Base-by-base conservation (phyloP, 2,113 vertebrate genomes). In the Oncorhynchus nerka region DNA sequence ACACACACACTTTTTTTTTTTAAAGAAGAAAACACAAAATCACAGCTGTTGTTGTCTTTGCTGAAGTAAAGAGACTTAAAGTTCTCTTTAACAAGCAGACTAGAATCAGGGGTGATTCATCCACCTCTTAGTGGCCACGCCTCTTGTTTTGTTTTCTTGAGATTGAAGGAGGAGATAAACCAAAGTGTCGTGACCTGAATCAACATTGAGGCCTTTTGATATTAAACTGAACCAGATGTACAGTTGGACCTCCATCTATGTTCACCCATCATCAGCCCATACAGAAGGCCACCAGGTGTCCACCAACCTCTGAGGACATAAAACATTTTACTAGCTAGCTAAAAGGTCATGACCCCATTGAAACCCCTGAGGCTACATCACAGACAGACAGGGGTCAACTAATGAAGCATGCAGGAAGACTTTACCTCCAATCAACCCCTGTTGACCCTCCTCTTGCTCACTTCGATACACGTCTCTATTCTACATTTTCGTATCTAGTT, bases 341-440 rank as follows among this genome's bases (percentile, higher is more conserved):
- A 62, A 74, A 62, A 75, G 84, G 83, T 85, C 9, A 1, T 5
- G 72, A 67, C 79, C 78, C 70, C 70, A 73, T 13, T 45, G 16
- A 78, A 70, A 68, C 71, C 84, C 79, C 83, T 81, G 34, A 81
- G 75, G 82, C 83, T 69, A 81, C 86, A 81, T 76, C 81, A 75
- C 73, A 72, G 59, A 68, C 66, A 66, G 59, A 68, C 66, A 68
- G 66, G 71, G 81, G 76, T 88, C 87, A 86, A 69, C 16, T 20
- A 79, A 64, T 62, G 82, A 85, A 86, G 80, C 82, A 85, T 70
- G 80, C 82, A 85, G 73, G 74, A 81, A 72, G 48, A 68, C 62
- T 71, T 77, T 71, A 76, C 57, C 67, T 62, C 67, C 77, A 45
- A 80, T 88, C 77, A 84, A 80, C 76, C 49, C 32, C 20, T 62